Evolutionary conservation across 1,140 invertebrate genomes (phyloP).

Genomic region (Drosophila virilis): DNA sequence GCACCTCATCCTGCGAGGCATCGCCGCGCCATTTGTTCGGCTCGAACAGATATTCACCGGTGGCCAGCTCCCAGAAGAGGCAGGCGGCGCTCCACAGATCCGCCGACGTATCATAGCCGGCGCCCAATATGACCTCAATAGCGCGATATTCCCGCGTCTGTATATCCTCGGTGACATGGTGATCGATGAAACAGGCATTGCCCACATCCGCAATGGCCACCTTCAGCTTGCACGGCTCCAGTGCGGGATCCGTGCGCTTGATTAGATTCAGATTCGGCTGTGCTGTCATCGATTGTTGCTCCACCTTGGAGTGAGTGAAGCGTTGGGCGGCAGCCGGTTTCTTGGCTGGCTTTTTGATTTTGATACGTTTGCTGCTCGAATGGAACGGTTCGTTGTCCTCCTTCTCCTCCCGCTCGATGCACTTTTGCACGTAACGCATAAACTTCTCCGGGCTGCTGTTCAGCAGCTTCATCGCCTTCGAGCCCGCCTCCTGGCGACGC

Average conservation of each 20-base stretch:
- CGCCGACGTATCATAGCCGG: conserved; percentile 96
- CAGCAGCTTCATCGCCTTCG: conserved; percentile 20
- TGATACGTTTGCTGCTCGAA: background rate
- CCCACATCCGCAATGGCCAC: conserved; percentile 99
- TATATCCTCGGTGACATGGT: conserved; percentile 98
- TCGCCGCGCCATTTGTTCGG: conserved; percentile 92
- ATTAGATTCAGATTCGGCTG: conserved; percentile 39
- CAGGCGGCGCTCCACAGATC: conserved; percentile 99
- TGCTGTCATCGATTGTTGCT: too few relatives aligned
- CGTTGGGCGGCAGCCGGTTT: background rate
- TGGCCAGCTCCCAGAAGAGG: conserved; percentile 99
- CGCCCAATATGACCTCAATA: conserved; percentile 97
- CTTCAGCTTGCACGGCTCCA: conserved; percentile 91
- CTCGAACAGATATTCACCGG: conserved; percentile 99
- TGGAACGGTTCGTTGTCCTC: background rate
- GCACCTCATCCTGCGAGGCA: conserved; percentile 97
- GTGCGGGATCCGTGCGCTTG: conserved; percentile 89
- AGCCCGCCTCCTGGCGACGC: background rate
- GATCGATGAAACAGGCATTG: conserved; percentile 98
- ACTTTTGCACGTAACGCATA: conserved; percentile 15
- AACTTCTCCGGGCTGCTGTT: conserved; percentile 31
- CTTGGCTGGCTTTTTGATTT: background rate
- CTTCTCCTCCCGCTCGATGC: background rate
- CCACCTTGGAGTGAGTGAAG: background rate
- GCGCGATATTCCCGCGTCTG: conserved; percentile 99